Percentiles rank a stretch among this genome's conserved stretches.
Evolutionary conservation across 2,888 invertebrate genomes (phyloP).

Genomic region (Adineta ricciae): DNA sequence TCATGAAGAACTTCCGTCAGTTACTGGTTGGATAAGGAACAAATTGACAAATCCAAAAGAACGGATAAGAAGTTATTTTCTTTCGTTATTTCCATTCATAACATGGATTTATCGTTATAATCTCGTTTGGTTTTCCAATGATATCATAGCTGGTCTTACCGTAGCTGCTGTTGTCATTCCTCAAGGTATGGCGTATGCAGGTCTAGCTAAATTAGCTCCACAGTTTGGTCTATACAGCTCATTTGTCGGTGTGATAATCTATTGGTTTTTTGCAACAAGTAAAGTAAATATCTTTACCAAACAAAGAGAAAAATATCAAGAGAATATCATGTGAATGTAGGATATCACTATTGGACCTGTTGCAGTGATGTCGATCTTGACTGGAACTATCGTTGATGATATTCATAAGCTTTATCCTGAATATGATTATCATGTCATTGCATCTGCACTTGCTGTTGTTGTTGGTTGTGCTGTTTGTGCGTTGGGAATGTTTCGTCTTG

Average conservation of each 20-base stretch:
- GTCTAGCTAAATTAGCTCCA: constrained; percentile 72
- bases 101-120: constrained; percentile 68
- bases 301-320: background rate
- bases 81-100: constrained; percentile 56
- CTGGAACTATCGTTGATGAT: constrained; percentile 49
- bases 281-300: constrained; percentile 55
- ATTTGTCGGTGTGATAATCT: constrained; percentile 80
- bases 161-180: constrained; percentile 85
- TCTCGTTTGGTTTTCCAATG: constrained; percentile 66
- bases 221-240: constrained; percentile 86
- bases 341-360: constrained; percentile 82
- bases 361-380: constrained; percentile 78
- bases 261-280: constrained; percentile 78
- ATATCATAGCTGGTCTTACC: constrained; percentile 78
- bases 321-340: background rate
- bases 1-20: no score
- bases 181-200: constrained; percentile 81
- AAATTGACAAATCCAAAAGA: background rate
- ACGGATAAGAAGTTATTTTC: background rate
- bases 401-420: constrained; percentile 36
- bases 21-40: no score
- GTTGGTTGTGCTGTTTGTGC: background rate
- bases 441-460: background rate
- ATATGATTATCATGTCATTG: constrained; percentile 44
- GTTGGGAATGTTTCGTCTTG: constrained; percentile 36